Evolutionary conservation across 2,113 vertebrate species (phyloP).

Genomic region (Triplophysa tibetana): DNA sequence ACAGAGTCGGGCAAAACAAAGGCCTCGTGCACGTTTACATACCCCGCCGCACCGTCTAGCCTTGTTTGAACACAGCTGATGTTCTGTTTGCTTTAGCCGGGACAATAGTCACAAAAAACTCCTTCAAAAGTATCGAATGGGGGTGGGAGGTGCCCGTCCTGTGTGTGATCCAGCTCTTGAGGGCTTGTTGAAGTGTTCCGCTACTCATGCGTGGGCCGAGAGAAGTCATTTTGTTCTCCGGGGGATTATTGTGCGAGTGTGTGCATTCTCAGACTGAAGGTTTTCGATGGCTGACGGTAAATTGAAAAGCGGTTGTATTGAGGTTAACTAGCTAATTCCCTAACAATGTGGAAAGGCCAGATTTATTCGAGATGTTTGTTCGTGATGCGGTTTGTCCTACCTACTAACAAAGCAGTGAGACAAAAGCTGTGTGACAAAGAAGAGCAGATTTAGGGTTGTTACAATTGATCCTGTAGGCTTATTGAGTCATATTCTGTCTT

Average conservation of each 20-base stretch:
- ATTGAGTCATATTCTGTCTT: not conserved
- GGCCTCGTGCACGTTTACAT: constrained; percentile 49
- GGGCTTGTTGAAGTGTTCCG: constrained; percentile 69
- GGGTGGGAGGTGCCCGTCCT: constrained; percentile 63
- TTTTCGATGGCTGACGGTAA: constrained; percentile 71
- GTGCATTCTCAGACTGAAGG: constrained; percentile 52
- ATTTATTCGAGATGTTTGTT: constrained; percentile 62
- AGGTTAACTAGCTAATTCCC: constrained; percentile 74
- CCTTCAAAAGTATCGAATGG: constrained; percentile 75
- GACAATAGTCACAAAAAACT: constrained; percentile 66
- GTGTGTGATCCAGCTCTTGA: constrained; percentile 62
- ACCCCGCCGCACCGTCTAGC: constrained; percentile 59
- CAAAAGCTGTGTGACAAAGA: constrained; percentile 3
- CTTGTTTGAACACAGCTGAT: constrained; percentile 66
- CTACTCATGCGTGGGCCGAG: constrained; percentile 63
- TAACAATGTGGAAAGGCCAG: constrained; percentile 64
- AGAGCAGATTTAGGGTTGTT: constrained; percentile 19
- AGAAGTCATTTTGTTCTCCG: constrained; percentile 72
- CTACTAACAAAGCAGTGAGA: constrained; percentile 11
- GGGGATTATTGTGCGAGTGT: constrained; percentile 42
- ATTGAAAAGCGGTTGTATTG: constrained; percentile 75
- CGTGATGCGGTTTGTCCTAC: constrained; percentile 57
- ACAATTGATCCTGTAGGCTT: constrained; percentile 14
- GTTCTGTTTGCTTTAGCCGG: constrained; percentile 69
- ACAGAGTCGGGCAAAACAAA: constrained; percentile 33